Evolutionary conservation across 2,797 vertebrate genomes (phyloP).

Genomic region (Discoglossus pictus): DNA sequence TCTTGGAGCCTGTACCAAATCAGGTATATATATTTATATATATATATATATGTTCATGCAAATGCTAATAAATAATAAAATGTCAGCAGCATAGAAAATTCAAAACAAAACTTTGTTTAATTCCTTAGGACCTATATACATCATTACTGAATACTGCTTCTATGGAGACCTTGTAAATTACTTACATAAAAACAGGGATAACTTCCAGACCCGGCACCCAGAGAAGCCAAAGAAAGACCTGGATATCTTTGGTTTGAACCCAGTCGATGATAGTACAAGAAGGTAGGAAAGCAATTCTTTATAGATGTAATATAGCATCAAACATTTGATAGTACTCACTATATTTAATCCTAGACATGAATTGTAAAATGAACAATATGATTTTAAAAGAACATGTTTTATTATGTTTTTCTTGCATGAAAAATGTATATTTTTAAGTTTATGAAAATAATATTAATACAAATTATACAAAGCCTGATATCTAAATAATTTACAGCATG

Average conservation of each 20-base stretch:
- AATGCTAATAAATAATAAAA: not conserved
- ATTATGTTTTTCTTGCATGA: too few species aligned
- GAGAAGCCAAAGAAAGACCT: conserved; percentile 92
- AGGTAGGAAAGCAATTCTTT: conserved; percentile 82
- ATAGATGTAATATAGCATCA: too few species aligned
- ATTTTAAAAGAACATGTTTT: too few species aligned
- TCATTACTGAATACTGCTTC: conserved; percentile 98
- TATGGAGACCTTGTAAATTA: conserved; percentile 99
- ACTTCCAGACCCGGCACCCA: conserved; percentile 82
- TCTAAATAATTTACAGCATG: too few species aligned
- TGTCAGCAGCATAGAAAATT: not conserved
- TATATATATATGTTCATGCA: too few species aligned
- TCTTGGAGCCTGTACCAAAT: conserved; percentile 95
- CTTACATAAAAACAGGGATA: conserved; percentile 95
- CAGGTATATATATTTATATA: conserved; percentile 80
- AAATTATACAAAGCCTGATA: too few species aligned
- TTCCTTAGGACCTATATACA: conserved; percentile 91
- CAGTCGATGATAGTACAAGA: conserved; percentile 90
- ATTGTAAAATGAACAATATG: too few species aligned
- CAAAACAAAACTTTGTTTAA: not conserved
- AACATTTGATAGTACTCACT: too few species aligned
- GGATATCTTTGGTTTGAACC: conserved; percentile 96
- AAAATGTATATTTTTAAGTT: too few species aligned
- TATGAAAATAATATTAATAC: too few species aligned
- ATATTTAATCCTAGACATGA: too few species aligned